Percentiles rank a stretch among this genome's conserved stretches.
phyloP scores from a whole-genome alignment of 2,113 vertebrate species.

The pig (Sus scrofa) region DNA sequence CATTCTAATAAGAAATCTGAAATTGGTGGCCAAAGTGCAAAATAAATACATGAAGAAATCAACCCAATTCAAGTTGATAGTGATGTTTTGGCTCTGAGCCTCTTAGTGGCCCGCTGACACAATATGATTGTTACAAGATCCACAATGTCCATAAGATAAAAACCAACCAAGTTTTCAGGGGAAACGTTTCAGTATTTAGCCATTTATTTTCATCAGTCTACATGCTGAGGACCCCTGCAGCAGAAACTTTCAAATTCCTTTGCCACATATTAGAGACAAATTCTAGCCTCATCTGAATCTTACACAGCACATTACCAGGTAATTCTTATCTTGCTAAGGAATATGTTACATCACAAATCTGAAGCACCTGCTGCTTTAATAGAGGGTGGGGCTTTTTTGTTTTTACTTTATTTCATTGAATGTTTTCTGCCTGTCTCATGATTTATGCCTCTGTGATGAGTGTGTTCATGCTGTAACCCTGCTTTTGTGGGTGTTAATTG shows the following conservation, averaged over 20 bases:
- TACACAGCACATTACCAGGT: neutral
- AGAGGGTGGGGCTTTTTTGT: neutral
- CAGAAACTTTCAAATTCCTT: neutral
- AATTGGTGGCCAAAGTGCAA: neutral
- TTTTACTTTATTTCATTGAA: slow-evolving; percentile 40
- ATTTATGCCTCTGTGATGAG: neutral
- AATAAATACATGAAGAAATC: neutral
- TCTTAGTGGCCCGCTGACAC: neutral
- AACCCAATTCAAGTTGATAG: neutral
- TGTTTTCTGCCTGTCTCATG: neutral
- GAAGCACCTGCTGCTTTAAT: slow-evolving; percentile 42
- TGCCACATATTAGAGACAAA: neutral
- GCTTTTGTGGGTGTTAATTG: neutral
- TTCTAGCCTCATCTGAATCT: neutral
- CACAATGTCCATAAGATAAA: neutral
- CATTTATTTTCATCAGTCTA: neutral
- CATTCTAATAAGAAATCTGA: neutral
- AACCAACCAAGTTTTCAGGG: slow-evolving; percentile 4
- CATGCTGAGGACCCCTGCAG: neutral
- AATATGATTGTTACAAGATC: neutral
- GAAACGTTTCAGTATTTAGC: neutral
- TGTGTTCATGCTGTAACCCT: slow-evolving; percentile 4
- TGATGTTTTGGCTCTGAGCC: neutral
- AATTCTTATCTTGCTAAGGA: slow-evolving; percentile 34
- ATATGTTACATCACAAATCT: slow-evolving; percentile 29